These are phyloP conservation scores for Dorcus hopei DNA, from an alignment of 2,888 invertebrate species.

Conservation along the genomic window DNA sequence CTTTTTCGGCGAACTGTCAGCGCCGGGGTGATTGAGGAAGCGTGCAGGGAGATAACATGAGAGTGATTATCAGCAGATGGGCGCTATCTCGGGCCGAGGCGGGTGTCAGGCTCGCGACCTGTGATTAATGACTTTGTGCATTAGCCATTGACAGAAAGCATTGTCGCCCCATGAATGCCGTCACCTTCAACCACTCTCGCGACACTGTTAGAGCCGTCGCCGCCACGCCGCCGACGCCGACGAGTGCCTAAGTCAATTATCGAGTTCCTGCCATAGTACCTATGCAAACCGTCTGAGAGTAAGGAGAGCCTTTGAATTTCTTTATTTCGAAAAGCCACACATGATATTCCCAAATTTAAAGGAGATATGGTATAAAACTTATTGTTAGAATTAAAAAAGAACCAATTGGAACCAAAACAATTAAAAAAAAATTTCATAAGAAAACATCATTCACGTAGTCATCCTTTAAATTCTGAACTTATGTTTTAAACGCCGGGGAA, in stretches of 20 bases:
- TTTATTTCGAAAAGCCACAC: too few species aligned
- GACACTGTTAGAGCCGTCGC: not conserved
- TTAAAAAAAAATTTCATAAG: too few species aligned
- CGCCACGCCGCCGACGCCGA: not conserved
- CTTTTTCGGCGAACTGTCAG: constrained; percentile 40
- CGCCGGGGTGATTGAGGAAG: constrained; percentile 34
- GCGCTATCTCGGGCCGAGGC: constrained; percentile 39
- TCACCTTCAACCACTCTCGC: constrained; percentile 2
- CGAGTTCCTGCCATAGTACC: not conserved
- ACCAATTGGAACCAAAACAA: too few species aligned
- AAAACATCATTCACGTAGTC: too few species aligned
- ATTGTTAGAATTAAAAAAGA: too few species aligned
- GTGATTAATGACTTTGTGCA: constrained; percentile 48
- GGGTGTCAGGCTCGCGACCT: constrained; percentile 37
- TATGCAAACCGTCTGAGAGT: too few species aligned
- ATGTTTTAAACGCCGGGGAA: too few species aligned
- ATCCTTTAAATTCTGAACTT: too few species aligned
- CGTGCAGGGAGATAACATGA: constrained; percentile 41
- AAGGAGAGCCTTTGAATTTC: too few species aligned
- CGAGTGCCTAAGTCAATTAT: constrained; percentile 1
- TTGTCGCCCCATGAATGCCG: constrained; percentile 34
- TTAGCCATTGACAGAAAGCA: constrained; percentile 47
- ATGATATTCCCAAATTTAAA: too few species aligned
- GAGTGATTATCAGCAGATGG: constrained; percentile 48
- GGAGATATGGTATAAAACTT: too few species aligned